phyloP scores from a whole-genome alignment of 2,888 invertebrate genomes.

The Lochmaea crataegi region DNA sequence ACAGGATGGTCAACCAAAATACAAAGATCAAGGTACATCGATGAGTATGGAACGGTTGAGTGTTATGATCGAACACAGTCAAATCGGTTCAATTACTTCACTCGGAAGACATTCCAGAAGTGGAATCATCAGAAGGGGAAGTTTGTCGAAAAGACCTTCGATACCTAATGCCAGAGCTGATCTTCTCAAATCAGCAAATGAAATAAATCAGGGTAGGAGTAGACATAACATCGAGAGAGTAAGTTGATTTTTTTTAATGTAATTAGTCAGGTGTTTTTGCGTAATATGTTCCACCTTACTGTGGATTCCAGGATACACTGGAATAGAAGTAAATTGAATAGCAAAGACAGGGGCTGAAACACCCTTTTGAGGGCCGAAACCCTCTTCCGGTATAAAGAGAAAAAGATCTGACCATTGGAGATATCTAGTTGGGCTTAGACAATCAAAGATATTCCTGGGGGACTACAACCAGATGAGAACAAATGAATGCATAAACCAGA shows the following conservation, averaged over 20 bases:
- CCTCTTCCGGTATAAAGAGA: too few relatives aligned
- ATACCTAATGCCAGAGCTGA: constrained; percentile 71
- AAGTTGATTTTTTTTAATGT: not conserved
- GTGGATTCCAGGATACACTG: too few relatives aligned
- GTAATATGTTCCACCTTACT: too few relatives aligned
- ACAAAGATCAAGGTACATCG: constrained; percentile 77
- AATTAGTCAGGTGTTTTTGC: too few relatives aligned
- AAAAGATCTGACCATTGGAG: too few relatives aligned
- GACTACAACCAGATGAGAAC: too few relatives aligned
- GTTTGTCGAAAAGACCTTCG: constrained; percentile 67
- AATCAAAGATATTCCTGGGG: too few relatives aligned
- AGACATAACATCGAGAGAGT: constrained; percentile 29
- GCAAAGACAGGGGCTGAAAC: too few relatives aligned
- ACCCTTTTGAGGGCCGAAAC: too few relatives aligned
- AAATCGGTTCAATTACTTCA: constrained; percentile 79
- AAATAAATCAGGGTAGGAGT: constrained; percentile 69
- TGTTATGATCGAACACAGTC: constrained; percentile 81
- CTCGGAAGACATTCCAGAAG: constrained; percentile 68
- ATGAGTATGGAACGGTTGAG: constrained; percentile 79
- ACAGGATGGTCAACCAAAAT: constrained; percentile 70
- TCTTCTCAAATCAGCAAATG: constrained; percentile 76
- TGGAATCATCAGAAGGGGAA: constrained; percentile 63
- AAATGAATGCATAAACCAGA: too few relatives aligned
- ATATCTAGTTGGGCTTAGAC: too few relatives aligned
- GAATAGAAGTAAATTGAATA: too few relatives aligned